Evolutionary conservation across 2,113 vertebrate genomes (phyloP), one percentile per base, ranked within the genome.

Genomic region (Oryzias javanicus): DNA sequence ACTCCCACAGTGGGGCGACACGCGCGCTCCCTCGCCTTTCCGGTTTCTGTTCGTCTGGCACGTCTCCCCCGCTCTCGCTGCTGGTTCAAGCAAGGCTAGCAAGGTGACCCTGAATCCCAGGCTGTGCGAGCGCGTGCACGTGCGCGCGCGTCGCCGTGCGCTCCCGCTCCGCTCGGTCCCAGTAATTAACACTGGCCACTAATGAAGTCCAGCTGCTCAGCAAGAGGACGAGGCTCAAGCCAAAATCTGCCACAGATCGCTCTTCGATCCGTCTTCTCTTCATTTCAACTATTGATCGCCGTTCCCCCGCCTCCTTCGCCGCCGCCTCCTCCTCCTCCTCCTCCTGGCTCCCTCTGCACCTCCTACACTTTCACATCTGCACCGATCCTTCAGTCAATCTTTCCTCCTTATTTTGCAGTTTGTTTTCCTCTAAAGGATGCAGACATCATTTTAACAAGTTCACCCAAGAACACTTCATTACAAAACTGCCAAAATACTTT

Each of bases 121-220:
- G 42, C 59, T 67, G 71, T 51, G 67, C 66, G 63, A 14, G 67
- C 14, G 52, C 89, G 89, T 89, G 91, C 88, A 72, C 78, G 83
- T 82, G 73, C 79, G 56, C 22, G 55, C 22, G 86, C 82, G 89
- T 46, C 16, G 5, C 6, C n/a, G 44, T 67, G 59, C 42, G 50
- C 14, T 60, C 35, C 35, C 1, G 35, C 35, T 35, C 35, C 49
- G 50, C 65, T 68, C 85, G 91, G 79, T 93, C 92, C 94, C 94
- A 94, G 94, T 96, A 99, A 98, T 96, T 97, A 98, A 95, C 95
- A 94, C 94, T 92, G 92, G 88, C 78, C 85, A 90, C 93, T 97
- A 97, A 98, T 95, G 95, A 97, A 94, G 95, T 96, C 96, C 95
- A 99, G 95, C 94, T 97, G 94, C 93, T 94, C 89, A 1, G 75